Conservation (phyloP, 1,140 invertebrate species). For the Plodia interpunctella region DNA sequence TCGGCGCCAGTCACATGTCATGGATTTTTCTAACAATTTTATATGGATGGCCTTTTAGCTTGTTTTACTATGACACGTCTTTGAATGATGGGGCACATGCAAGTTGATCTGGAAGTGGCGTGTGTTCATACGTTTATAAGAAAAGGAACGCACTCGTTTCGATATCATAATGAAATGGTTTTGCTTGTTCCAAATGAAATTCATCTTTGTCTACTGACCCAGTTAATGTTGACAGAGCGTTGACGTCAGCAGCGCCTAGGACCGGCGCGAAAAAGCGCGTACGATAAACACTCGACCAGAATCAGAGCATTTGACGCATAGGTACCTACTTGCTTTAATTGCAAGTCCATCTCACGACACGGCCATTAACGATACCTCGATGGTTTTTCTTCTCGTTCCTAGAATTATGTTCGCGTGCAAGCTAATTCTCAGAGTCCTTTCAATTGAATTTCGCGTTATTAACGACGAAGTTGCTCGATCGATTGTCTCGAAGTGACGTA, state of each 20-base stretch:
- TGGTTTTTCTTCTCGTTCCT: slow-evolving; percentile 1
- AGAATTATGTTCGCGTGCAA: slow-evolving; percentile 6
- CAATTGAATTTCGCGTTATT: slow-evolving; percentile 4
- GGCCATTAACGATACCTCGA: slow-evolving; percentile 15
- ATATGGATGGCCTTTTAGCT: too few relatives aligned
- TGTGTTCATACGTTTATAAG: too few relatives aligned
- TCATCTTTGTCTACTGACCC: slow-evolving; percentile 61
- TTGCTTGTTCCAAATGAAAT: slow-evolving; percentile 46
- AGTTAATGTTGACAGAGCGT: slow-evolving; percentile 64
- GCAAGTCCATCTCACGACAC: slow-evolving; percentile 21
- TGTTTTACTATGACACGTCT: too few relatives aligned
- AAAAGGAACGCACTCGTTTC: not conserved
- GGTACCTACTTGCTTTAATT: slow-evolving; percentile 33
- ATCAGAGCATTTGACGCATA: slow-evolving; percentile 29
- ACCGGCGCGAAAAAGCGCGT: slow-evolving; percentile 42
- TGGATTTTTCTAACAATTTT: not conserved
- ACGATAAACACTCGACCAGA: slow-evolving; percentile 35
- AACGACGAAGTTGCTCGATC: not conserved
- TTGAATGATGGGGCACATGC: not conserved
- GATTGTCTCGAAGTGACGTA: not conserved
- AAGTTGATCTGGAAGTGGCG: not conserved
- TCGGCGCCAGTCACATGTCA: not conserved
- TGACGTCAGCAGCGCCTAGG: slow-evolving; percentile 57
- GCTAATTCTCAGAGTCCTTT: not conserved
- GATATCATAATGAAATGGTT: slow-evolving; percentile 37